Percentiles rank a stretch among this genome's conserved stretches.
These are phyloP conservation scores for Austrofundulus limnaeus DNA, from an alignment of 2,113 vertebrate species.

Conservation along the genomic window DNA sequence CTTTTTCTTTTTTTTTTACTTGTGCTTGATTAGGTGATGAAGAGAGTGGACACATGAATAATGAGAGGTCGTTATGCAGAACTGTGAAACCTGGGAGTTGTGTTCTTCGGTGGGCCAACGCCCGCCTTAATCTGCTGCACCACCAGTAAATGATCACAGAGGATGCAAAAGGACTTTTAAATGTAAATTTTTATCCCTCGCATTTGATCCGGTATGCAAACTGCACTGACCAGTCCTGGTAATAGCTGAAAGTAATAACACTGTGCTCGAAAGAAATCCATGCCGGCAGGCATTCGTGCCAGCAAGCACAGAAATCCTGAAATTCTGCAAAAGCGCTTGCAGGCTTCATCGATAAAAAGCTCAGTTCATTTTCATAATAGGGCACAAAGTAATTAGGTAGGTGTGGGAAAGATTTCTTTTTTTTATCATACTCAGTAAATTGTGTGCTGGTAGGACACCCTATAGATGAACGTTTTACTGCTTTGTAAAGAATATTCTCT, in stretches of 20 bases:
- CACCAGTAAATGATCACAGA: conserved; percentile 19
- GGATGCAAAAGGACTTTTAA: conserved; percentile 20
- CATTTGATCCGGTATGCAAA: conserved; percentile 16
- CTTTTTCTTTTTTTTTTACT: background rate
- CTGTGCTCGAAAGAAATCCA: conserved; percentile 1
- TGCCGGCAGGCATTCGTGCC: background rate
- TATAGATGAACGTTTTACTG: too few relatives aligned
- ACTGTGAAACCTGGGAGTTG: conserved; percentile 24
- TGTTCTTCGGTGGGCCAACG: conserved; percentile 11
- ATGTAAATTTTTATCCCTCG: conserved; percentile 10
- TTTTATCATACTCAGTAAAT: too few relatives aligned
- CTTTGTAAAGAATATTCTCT: too few relatives aligned
- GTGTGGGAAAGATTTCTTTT: too few relatives aligned
- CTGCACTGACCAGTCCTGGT: background rate
- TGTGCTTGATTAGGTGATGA: conserved; percentile 54
- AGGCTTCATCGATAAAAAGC: background rate
- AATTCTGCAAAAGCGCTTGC: background rate
- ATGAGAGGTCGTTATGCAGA: conserved; percentile 43
- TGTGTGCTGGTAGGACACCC: too few relatives aligned
- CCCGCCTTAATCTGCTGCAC: conserved; percentile 11
- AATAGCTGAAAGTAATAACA: conserved; percentile 3
- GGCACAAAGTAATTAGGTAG: too few relatives aligned
- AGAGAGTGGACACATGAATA: conserved; percentile 19
- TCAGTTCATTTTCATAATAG: background rate
- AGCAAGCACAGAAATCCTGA: background rate